These are phyloP conservation scores for Sinotaia quadrata DNA, from an alignment of 2,888 invertebrate genomes.

Conservation along the genomic window DNA sequence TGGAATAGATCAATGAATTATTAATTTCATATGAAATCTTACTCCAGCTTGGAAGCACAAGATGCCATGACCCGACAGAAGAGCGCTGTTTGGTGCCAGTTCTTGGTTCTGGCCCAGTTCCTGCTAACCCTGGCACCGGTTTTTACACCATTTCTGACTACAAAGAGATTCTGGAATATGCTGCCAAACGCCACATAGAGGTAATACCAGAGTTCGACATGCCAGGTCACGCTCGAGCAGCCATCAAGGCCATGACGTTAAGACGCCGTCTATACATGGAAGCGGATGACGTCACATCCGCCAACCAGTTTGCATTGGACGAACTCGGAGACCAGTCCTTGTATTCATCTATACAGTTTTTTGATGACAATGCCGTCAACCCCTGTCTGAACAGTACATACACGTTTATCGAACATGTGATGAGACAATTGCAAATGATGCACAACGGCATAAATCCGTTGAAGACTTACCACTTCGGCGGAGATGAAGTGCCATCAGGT, in stretches of 20 bases:
- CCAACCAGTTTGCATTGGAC: slow-evolving; percentile 25
- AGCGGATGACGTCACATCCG: slow-evolving; percentile 17
- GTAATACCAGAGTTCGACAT: slow-evolving; percentile 67
- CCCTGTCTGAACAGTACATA: slow-evolving; percentile 44
- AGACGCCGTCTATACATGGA: slow-evolving; percentile 23
- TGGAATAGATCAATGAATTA: too few species aligned
- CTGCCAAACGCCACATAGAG: slow-evolving; percentile 50
- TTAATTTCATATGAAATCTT: too few species aligned
- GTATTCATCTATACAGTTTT: slow-evolving; percentile 46
- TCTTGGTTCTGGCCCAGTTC: slow-evolving; percentile 59
- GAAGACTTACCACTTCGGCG: slow-evolving; percentile 64
- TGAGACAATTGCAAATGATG: slow-evolving; percentile 39
- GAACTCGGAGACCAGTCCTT: slow-evolving; percentile 36
- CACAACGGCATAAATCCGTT: slow-evolving; percentile 52
- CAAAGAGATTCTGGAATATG: slow-evolving; percentile 50
- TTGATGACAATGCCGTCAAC: slow-evolving; percentile 52
- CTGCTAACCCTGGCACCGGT: slow-evolving; percentile 49
- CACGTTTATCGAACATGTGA: slow-evolving; percentile 40
- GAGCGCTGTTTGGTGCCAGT: slow-evolving; percentile 59
- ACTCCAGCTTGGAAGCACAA: slow-evolving; percentile 56
- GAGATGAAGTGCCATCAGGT: slow-evolving; percentile 65
- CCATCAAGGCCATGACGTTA: slow-evolving; percentile 56
- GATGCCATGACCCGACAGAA: slow-evolving; percentile 60
- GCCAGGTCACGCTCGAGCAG: slow-evolving; percentile 60
- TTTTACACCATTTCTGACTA: slow-evolving; percentile 52